phyloP scores from a whole-genome alignment of 1,140 invertebrate genomes.

The Zaprionus kolodkinae region DNA sequence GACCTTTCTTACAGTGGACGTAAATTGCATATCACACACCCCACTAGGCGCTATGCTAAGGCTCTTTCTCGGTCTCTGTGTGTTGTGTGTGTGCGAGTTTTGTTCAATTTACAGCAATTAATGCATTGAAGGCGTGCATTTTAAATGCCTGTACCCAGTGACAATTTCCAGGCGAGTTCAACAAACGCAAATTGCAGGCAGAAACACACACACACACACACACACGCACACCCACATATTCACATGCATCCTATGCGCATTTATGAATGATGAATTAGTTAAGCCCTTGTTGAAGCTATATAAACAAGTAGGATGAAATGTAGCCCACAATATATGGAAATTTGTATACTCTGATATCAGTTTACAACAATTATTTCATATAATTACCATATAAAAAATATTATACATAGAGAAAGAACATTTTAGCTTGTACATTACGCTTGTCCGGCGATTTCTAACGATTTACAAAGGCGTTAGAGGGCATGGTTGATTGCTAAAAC shows the following conservation, averaged over 20 bases:
- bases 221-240: background rate
- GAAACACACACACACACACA: conserved; percentile 6
- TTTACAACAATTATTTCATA: background rate
- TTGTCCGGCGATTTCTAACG: background rate
- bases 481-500: background rate
- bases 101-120: conserved; percentile 53
- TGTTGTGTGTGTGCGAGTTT: conserved; percentile 6
- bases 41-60: conserved; percentile 26
- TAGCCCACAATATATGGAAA: background rate
- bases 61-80: background rate
- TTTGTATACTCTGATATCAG: background rate
- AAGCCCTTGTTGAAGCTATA: background rate
- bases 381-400: background rate
- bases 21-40: conserved; percentile 33
- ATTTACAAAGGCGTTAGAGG: background rate
- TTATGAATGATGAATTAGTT: conserved; percentile 14
- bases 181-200: conserved; percentile 43
- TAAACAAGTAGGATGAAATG: background rate
- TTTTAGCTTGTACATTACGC: no score
- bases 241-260: background rate
- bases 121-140: conserved; percentile 49
- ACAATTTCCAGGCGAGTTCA: conserved; percentile 49
- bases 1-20: conserved; percentile 5
- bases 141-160: conserved; percentile 44
- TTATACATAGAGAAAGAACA: no score